These are phyloP conservation scores for Tachina grossa DNA, from an alignment of 2,888 invertebrate genomes.

Conservation along the genomic window DNA sequence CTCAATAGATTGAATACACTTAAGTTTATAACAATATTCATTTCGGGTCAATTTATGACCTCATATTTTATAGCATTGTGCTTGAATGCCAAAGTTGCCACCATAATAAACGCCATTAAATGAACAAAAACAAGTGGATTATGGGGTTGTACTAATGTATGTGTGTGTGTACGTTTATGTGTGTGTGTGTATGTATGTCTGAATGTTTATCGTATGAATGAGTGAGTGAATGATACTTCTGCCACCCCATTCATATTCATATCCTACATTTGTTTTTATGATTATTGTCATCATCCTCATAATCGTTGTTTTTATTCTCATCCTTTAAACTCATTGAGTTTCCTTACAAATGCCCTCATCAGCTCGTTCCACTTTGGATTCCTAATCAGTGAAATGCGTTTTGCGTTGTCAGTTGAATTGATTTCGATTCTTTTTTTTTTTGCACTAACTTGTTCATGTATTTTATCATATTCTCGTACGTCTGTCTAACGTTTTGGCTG, in stretches of 20 bases:
- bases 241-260: slow-evolving; percentile 68
- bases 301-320: slow-evolving; percentile 69
- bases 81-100: slow-evolving; percentile 68
- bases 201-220: slow-evolving; percentile 26
- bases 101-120: slow-evolving; percentile 73
- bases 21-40: slow-evolving; percentile 67
- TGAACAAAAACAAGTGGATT: slow-evolving; percentile 79
- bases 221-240: slow-evolving; percentile 54
- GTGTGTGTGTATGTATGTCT: slow-evolving; percentile 11
- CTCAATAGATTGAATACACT: slow-evolving; percentile 63
- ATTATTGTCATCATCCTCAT: slow-evolving; percentile 77
- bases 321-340: slow-evolving; percentile 58
- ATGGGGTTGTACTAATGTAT: slow-evolving; percentile 73
- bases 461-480: slow-evolving; percentile 27
- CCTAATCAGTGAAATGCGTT: slow-evolving; percentile 80
- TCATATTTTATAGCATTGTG: slow-evolving; percentile 71
- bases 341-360: slow-evolving; percentile 56
- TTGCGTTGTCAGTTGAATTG: slow-evolving; percentile 75
- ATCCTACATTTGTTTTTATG: slow-evolving; percentile 79
- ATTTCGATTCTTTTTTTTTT: slow-evolving; percentile 67
- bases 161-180: slow-evolving; percentile 6
- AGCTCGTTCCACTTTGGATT: slow-evolving; percentile 62
- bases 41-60: slow-evolving; percentile 74
- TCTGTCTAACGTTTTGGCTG: slow-evolving; percentile 35
- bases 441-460: slow-evolving; percentile 27